Conservation (phyloP, 2,113 vertebrate genomes). For the Bostrychus sinensis region DNA sequence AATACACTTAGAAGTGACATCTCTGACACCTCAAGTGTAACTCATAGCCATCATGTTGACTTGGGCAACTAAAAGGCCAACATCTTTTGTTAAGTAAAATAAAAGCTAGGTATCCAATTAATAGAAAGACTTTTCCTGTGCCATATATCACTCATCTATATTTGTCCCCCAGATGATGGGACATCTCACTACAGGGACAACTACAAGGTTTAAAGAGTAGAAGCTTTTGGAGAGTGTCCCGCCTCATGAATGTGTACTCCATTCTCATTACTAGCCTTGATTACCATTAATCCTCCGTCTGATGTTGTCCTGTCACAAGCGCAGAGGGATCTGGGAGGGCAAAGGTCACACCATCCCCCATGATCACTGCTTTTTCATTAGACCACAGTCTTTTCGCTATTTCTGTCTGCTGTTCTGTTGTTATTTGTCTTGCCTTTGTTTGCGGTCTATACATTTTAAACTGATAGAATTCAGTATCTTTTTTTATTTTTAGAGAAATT, state of each 20-base stretch:
- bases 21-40: neutral
- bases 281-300: constrained; percentile 71
- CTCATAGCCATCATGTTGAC: constrained; percentile 8
- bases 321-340: constrained; percentile 62
- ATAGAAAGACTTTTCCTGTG: constrained; percentile 1
- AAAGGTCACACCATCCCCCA: constrained; percentile 62
- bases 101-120: constrained; percentile 37
- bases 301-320: constrained; percentile 63
- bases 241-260: constrained; percentile 59
- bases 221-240: constrained; percentile 38
- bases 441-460: neutral
- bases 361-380: constrained; percentile 66
- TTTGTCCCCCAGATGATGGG: constrained; percentile 32
- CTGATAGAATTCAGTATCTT: neutral
- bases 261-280: constrained; percentile 70
- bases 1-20: neutral
- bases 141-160: constrained; percentile 33
- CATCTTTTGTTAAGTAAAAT: too few species aligned
- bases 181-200: neutral
- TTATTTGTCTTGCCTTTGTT: constrained; percentile 8
- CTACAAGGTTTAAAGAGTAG: constrained; percentile 13
- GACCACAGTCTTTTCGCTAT: constrained; percentile 25
- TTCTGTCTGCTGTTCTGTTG: constrained; percentile 27
- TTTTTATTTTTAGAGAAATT: too few species aligned
- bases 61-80: constrained; percentile 15